A percentile compares a stretch with the other conserved stretches of the same genome.
Conservation (phyloP, 2,888 invertebrate genomes). For the Nephrotoma guestfalica region DNA sequence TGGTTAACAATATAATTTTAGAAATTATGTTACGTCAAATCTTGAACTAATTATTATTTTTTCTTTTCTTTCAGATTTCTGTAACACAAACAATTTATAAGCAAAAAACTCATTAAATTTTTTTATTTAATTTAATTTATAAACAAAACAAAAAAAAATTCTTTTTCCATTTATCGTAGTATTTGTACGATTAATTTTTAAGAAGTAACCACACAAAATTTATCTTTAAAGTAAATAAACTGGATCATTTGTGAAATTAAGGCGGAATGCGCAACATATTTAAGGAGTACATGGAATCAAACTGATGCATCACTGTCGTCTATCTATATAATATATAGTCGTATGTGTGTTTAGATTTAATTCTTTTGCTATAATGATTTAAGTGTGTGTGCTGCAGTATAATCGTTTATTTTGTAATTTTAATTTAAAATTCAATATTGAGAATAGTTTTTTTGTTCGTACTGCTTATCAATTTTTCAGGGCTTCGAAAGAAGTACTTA, state of each 20-base stretch:
- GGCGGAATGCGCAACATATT: neutral
- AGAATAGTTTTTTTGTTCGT: neutral
- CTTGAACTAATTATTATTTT: no score
- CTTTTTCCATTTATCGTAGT: neutral
- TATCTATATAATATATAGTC: neutral
- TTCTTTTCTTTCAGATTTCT: neutral
- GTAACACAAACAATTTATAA: neutral
- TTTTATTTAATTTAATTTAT: neutral
- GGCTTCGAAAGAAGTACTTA: neutral
- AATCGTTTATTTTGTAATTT: neutral
- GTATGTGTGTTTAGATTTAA: neutral
- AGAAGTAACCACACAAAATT: neutral
- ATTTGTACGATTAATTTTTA: neutral
- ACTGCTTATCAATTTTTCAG: neutral
- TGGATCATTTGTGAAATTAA: neutral
- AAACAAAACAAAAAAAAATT: neutral
- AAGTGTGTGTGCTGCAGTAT: neutral
- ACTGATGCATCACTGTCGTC: neutral
- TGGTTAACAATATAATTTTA: no score
- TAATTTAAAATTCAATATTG: no score
- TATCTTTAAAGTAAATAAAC: neutral
- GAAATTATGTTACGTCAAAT: no score
- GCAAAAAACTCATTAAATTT: neutral
- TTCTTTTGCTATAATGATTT: neutral
- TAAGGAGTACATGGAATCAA: neutral